Evolutionary conservation across 1,140 invertebrate species (phyloP).

Genomic region (Melipona quadrifasciata): DNA sequence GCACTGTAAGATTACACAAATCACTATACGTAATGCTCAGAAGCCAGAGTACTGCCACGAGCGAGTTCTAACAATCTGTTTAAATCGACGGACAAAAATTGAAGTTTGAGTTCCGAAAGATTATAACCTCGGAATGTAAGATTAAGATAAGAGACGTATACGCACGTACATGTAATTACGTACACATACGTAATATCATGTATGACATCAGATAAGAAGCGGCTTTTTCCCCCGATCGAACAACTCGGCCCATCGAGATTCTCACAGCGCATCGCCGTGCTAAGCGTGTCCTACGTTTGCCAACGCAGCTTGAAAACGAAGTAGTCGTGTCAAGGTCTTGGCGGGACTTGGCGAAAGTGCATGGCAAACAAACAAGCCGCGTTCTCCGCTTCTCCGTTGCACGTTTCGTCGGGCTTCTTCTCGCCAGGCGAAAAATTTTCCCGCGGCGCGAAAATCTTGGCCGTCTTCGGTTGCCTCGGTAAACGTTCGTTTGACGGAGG

Average conservation of each 20-base stretch:
- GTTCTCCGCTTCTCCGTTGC: background rate
- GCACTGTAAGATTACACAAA: too few relatives aligned
- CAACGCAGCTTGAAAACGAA: constrained; percentile 63
- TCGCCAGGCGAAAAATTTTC: background rate
- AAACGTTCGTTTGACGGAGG: background rate
- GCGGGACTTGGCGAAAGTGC: constrained; percentile 44
- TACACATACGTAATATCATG: too few relatives aligned
- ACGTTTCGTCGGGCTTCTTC: background rate
- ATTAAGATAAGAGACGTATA: too few relatives aligned
- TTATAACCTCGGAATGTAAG: too few relatives aligned
- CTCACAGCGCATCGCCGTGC: background rate
- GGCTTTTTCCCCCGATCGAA: background rate
- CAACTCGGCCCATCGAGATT: background rate
- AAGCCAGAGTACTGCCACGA: too few relatives aligned
- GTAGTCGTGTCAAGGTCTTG: constrained; percentile 63
- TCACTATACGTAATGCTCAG: too few relatives aligned
- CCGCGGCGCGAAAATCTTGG: background rate
- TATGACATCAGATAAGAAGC: background rate
- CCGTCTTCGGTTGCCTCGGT: background rate
- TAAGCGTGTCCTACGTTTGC: constrained; percentile 3
- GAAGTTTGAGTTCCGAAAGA: too few relatives aligned
- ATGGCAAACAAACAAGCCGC: constrained; percentile 38
- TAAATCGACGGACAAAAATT: too few relatives aligned
- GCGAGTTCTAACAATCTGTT: too few relatives aligned
- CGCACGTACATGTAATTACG: too few relatives aligned